A percentile compares a stretch with the other conserved stretches of the same genome.
phyloP scores from a whole-genome alignment of 2,888 invertebrate genomes.

The Adineta ricciae region DNA sequence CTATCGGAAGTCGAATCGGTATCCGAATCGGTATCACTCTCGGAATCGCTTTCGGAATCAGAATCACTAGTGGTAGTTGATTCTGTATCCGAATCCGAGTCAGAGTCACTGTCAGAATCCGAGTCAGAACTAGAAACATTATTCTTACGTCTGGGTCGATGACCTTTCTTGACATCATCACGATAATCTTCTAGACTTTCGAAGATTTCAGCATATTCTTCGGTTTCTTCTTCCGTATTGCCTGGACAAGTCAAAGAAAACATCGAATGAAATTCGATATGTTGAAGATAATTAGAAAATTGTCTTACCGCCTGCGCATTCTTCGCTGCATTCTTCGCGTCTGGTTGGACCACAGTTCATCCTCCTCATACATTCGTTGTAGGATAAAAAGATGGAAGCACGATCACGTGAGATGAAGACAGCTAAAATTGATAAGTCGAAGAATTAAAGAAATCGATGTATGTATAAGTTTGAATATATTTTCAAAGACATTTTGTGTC shows the following conservation, averaged over 20 bases:
- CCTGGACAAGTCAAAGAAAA: background rate
- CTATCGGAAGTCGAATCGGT: background rate
- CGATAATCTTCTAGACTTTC: slow-evolving; percentile 23
- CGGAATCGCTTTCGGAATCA: background rate
- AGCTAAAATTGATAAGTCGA: slow-evolving; percentile 18
- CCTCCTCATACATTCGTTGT: slow-evolving; percentile 34
- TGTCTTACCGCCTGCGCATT: slow-evolving; percentile 31
- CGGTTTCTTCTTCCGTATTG: slow-evolving; percentile 34
- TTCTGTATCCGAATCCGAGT: background rate
- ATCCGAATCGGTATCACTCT: background rate
- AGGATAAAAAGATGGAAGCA: slow-evolving; percentile 34
- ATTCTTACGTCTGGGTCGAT: background rate
- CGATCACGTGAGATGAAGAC: slow-evolving; percentile 33
- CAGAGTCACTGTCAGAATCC: background rate
- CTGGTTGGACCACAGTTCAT: slow-evolving; percentile 32
- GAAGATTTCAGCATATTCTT: slow-evolving; percentile 33
- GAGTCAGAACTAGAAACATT: background rate
- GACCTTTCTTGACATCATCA: background rate
- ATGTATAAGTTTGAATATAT: background rate
- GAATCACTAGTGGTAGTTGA: background rate
- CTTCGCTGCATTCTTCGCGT: slow-evolving; percentile 34
- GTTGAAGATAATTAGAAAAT: background rate
- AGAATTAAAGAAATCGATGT: background rate
- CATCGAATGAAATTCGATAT: background rate
- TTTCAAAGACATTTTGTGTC: background rate